A percentile compares a stretch with the other conserved stretches of the same genome.
phyloP scores from a whole-genome alignment of 2,888 invertebrate genomes.

The Andrena trimmerana region DNA sequence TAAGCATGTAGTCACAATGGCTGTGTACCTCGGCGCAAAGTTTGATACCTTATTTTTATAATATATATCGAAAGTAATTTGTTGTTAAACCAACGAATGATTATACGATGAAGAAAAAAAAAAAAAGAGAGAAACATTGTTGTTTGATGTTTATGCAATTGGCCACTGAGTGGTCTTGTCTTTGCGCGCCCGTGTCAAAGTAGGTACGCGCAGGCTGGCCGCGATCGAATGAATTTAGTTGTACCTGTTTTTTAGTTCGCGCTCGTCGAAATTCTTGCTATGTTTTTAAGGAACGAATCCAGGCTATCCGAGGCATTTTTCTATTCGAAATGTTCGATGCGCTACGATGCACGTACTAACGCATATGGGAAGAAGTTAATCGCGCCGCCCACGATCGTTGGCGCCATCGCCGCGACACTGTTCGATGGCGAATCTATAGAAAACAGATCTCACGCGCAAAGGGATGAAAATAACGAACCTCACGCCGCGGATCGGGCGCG shows the following conservation, averaged over 20 bases:
- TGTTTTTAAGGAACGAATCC: conserved; percentile 66
- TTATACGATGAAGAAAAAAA: conserved; percentile 56
- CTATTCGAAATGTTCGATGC: conserved; percentile 28
- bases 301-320: conserved; percentile 53
- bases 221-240: conserved; percentile 75
- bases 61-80: conserved; percentile 80
- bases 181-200: conserved; percentile 68
- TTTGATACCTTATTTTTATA: conserved; percentile 85
- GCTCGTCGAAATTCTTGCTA: conserved; percentile 73
- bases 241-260: conserved; percentile 80
- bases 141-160: conserved; percentile 83
- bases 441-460: conserved; percentile 4
- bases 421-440: conserved; percentile 6
- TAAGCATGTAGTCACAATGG: conserved; percentile 83
- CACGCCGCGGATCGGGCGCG: conserved; percentile 22
- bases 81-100: conserved; percentile 82
- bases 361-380: neutral
- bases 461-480: neutral
- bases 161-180: conserved; percentile 81
- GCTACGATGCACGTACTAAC: conserved; percentile 1
- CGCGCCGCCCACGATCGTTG: neutral
- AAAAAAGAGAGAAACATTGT: conserved; percentile 74
- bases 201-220: conserved; percentile 73
- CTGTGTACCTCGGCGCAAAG: conserved; percentile 84
- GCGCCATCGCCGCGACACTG: neutral